These are phyloP conservation scores for Tenebrio molitor DNA, from an alignment of 1,140 invertebrate species.

Conservation along the genomic window DNA sequence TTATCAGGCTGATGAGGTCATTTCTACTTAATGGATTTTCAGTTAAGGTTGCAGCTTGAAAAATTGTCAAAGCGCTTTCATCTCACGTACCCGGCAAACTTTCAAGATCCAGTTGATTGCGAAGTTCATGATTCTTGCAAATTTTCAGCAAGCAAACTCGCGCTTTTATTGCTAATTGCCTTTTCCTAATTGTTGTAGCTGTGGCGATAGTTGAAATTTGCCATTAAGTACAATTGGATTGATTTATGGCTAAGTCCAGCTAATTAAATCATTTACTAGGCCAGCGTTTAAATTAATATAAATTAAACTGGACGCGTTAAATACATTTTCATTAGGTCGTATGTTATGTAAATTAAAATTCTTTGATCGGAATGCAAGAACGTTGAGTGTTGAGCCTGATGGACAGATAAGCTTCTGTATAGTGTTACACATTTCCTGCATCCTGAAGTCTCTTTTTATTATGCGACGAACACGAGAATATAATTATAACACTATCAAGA, in stretches of 20 bases:
- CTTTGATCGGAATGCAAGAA: constrained; percentile 1
- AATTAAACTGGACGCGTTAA: constrained; percentile 17
- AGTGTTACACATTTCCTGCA: no score
- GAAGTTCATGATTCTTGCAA: constrained; percentile 24
- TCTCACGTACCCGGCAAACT: constrained; percentile 20
- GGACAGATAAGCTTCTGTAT: not conserved
- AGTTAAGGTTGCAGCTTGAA: not conserved
- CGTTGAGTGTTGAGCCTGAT: not conserved
- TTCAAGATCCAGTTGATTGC: constrained; percentile 18
- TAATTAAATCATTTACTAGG: constrained; percentile 21
- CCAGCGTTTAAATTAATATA: constrained; percentile 17
- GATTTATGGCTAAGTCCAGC: constrained; percentile 16
- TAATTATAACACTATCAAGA: no score
- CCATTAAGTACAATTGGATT: not conserved
- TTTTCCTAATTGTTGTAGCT: constrained; percentile 21
- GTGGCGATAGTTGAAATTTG: not conserved
- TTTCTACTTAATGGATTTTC: no score
- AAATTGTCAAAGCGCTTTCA: not conserved
- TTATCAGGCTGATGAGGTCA: no score
- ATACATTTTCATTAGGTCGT: constrained; percentile 16
- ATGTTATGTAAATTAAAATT: constrained; percentile 25
- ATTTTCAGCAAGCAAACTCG: not conserved
- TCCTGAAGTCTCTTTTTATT: no score
- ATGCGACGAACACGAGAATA: no score
- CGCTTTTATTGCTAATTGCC: not conserved